Evolutionary conservation across 1,140 invertebrate species (phyloP).

Genomic region (Anagrus nilaparvatae): DNA sequence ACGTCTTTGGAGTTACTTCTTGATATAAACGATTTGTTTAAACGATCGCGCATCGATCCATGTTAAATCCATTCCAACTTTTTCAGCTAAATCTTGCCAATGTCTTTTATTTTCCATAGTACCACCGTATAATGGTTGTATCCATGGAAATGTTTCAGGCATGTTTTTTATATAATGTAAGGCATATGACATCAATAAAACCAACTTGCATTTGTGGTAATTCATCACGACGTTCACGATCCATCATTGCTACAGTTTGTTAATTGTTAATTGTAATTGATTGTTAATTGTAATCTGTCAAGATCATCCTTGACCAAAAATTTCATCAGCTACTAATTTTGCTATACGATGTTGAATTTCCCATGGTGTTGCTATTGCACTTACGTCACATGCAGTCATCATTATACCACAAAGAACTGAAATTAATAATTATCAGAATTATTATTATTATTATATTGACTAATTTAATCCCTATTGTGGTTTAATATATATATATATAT

Average conservation of each 20-base stretch:
- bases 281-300: constrained; percentile 82
- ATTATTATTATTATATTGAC: too few relatives aligned
- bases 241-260: constrained; percentile 76
- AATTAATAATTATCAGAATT: too few relatives aligned
- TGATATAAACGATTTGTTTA: too few relatives aligned
- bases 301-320: constrained; percentile 96
- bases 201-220: constrained; percentile 95
- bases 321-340: constrained; percentile 89
- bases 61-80: constrained; percentile 86
- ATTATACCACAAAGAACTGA: constrained; percentile 90
- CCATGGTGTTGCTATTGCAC: constrained; percentile 95
- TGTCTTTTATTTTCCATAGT: constrained; percentile 74
- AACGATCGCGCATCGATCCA: constrained; percentile 91
- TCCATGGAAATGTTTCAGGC: constrained; percentile 84
- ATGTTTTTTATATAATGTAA: constrained; percentile 88
- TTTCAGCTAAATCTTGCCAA: constrained; percentile 84
- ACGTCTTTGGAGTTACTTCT: too few relatives aligned
- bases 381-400: constrained; percentile 97
- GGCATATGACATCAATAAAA: constrained; percentile 91
- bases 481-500: too few relatives aligned
- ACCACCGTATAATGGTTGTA: constrained; percentile 79
- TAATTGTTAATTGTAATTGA: too few relatives aligned
- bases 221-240: constrained; percentile 85
- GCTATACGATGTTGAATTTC: constrained; percentile 89
- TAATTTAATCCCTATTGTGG: too few relatives aligned